A percentile compares a stretch with the other conserved stretches of the same genome.
These are phyloP conservation scores for Hydrophis major DNA, from an alignment of 2,797 vertebrate genomes.

Conservation along the genomic window DNA sequence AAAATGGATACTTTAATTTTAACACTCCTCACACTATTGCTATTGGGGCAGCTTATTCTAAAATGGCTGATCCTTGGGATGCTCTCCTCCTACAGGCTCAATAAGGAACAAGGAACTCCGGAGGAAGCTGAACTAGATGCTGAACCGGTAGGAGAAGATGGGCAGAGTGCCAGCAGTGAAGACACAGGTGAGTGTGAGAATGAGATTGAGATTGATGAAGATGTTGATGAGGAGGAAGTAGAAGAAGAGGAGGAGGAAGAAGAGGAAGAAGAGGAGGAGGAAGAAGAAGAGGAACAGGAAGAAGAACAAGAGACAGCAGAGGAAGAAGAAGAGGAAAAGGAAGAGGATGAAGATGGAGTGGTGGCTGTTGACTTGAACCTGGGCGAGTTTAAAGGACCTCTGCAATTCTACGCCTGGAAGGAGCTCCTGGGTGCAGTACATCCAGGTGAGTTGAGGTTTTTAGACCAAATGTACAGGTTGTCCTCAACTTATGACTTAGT, in stretches of 20 bases:
- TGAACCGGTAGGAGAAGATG: not conserved
- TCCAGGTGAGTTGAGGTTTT: conserved; percentile 10
- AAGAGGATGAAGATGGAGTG: conserved; percentile 7
- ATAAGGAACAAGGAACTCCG: not conserved
- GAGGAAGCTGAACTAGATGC: not conserved
- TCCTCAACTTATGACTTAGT: no score
- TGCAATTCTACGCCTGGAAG: conserved; percentile 35
- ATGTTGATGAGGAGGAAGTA: not conserved
- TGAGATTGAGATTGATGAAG: conserved; percentile 11
- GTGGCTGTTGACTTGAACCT: conserved; percentile 31
- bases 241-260: not conserved
- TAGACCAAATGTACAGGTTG: not conserved
- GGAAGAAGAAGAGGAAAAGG: not conserved
- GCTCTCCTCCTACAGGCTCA: not conserved
- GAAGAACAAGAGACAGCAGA: not conserved
- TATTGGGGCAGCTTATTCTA: not conserved
- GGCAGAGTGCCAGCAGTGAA: not conserved
- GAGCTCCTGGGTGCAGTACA: conserved; percentile 16
- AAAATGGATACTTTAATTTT: no score
- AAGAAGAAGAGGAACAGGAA: not conserved
- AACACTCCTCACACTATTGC: no score
- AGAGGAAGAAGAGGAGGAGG: not conserved
- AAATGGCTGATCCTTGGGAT: not conserved
- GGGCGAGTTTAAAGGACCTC: conserved; percentile 30
- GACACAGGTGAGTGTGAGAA: conserved; percentile 18